Evolutionary conservation across 2,888 invertebrate genomes (phyloP).

Genomic region (Fragum sueziense): DNA sequence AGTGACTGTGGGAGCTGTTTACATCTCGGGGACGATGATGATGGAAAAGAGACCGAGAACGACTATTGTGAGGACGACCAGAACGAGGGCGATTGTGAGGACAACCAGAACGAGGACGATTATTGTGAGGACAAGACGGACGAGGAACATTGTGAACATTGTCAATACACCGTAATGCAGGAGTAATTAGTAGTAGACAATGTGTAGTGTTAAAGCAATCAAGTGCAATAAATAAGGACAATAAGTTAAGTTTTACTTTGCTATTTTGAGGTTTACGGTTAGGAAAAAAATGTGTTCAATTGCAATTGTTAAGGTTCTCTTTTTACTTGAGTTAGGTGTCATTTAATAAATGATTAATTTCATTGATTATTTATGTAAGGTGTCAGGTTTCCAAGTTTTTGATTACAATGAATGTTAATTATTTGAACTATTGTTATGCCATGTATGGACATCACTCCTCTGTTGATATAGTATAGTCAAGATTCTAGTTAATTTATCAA

Average conservation of each 20-base stretch:
- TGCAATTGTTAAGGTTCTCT: no score
- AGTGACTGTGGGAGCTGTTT: no score
- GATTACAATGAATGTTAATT: not conserved
- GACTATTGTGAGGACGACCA: not conserved
- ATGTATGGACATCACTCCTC: not conserved
- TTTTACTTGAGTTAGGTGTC: no score
- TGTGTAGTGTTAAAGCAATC: no score
- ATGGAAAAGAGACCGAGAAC: no score
- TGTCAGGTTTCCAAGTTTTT: not conserved
- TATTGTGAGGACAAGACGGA: not conserved
- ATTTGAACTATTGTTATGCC: not conserved
- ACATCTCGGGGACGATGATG: no score
- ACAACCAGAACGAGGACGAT: no score
- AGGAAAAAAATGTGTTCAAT: not conserved
- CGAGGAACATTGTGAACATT: no score
- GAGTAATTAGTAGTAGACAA: not conserved
- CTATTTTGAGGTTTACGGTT: not conserved
- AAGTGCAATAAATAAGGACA: no score
- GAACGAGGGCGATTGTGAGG: no score
- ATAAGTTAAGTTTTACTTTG: no score
- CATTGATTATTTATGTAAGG: not conserved
- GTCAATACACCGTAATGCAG: not conserved
- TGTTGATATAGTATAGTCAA: not conserved
- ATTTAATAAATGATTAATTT: no score
- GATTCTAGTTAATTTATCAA: not conserved